Conservation (phyloP, 1,140 invertebrate genomes). For the Drosophila burlai region DNA sequence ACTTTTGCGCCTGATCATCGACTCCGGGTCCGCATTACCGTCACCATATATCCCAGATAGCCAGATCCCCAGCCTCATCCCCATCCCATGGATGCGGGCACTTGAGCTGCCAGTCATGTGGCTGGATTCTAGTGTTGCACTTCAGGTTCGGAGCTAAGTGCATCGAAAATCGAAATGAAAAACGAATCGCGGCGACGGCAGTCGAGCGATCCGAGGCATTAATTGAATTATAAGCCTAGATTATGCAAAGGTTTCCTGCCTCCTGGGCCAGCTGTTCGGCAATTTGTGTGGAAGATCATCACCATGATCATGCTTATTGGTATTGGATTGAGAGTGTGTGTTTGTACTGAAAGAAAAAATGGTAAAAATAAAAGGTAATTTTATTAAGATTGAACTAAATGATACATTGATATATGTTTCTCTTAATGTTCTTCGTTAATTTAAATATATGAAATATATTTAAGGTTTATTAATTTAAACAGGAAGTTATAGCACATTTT, state of each 20-base stretch:
- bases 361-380: neutral
- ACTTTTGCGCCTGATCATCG: constrained; percentile 16
- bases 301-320: constrained; percentile 37
- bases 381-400: neutral
- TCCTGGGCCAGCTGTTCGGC: constrained; percentile 61
- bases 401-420: neutral
- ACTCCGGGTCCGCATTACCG: constrained; percentile 5
- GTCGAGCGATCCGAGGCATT: constrained; percentile 66
- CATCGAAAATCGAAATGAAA: constrained; percentile 41
- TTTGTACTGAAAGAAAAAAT: neutral
- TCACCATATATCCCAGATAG: constrained; percentile 3
- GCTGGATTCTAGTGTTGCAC: constrained; percentile 80
- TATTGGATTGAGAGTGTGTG: neutral
- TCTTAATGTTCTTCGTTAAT: neutral
- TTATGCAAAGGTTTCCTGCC: constrained; percentile 85
- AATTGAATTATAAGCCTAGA: constrained; percentile 85
- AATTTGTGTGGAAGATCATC: constrained; percentile 73
- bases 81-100: constrained; percentile 17
- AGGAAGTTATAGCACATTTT: too few species aligned
- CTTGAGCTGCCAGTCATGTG: constrained; percentile 81
- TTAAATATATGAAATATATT: neutral
- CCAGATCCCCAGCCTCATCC: neutral
- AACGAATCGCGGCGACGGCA: constrained; percentile 14
- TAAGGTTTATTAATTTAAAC: too few species aligned
- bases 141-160: constrained; percentile 73